Conservation (phyloP, 2,888 invertebrate species). For the Octonoba sinensis region DNA sequence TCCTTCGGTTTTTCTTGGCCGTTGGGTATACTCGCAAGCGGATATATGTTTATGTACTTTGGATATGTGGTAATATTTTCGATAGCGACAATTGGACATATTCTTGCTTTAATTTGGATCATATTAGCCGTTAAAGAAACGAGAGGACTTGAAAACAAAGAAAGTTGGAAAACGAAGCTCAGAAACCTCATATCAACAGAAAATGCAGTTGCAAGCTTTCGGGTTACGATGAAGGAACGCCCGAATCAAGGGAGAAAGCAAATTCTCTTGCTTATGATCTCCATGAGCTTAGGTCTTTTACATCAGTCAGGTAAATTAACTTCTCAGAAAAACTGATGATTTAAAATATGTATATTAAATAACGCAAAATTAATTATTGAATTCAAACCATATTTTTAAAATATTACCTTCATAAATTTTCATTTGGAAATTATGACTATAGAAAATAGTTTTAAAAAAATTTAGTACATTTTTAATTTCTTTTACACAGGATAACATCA, state of each 20-base stretch:
- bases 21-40: conserved; percentile 37
- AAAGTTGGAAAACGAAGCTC: conserved; percentile 2
- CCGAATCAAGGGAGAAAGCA: conserved; percentile 33
- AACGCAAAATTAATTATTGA: no score
- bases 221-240: conserved; percentile 12
- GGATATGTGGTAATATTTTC: conserved; percentile 28
- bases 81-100: neutral
- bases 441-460: no score
- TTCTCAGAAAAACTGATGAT: no score
- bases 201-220: conserved; percentile 16
- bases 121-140: conserved; percentile 35
- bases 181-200: conserved; percentile 10
- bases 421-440: no score
- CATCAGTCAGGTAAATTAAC: conserved; percentile 32
- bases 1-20: conserved; percentile 80
- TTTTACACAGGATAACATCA: no score
- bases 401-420: no score
- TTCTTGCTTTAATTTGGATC: conserved; percentile 20
- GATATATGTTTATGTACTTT: conserved; percentile 25
- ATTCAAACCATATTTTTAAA: no score
- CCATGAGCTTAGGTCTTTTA: conserved; percentile 34
- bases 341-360: no score
- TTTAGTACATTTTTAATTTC: no score
- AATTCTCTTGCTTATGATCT: conserved; percentile 38
- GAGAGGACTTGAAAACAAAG: conserved; percentile 22